Base-by-base conservation (phyloP, 2,888 invertebrate species). In the Drosophila suboccidentalis region DNA sequence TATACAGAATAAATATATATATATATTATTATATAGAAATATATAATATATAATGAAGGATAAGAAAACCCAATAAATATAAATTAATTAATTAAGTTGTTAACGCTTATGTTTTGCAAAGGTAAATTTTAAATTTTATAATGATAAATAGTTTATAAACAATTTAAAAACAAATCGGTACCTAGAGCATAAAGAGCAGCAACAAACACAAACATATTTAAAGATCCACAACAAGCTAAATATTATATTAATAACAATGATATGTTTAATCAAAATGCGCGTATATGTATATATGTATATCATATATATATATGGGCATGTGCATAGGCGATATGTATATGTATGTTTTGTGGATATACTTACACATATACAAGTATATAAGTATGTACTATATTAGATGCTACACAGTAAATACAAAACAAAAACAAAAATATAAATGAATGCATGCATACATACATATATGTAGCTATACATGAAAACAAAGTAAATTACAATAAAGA, bases 401-500 rank as follows among this genome's bases (percentile, higher is more conserved):
- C 71, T 61, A 80, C 58, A 19, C 49, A 70, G 61, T 55, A 71
- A 62, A 67, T 66, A 81, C 54, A 69, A 69, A 51, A 36, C 13
- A 38, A 38, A 38, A 22, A 26, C 26, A 13, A 44, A 19, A 26
- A 26, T 26, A 26, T 26, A 26, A 26, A 26, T 26, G 26, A 26
- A 72, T 44, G 11, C 44, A 44, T 44, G n/a, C 44, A 65, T 15
- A 46, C 39, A 61, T 15, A 46, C 34, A 57, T 39, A 54, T 47
- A 51, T 59, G 70, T 70, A 62, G 54, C 54, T 65, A 63, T 67
- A 51, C 15, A 39, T 61, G 34, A 51, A 59, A 60, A 70, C 58
- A 78, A 75, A 81, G 66, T 77, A 89, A 89, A 89, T 89, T 84
- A 87, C 89, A 90, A 86, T 90, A 86, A 86, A 86, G 89, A 90